Percentiles rank a stretch among this genome's conserved stretches.
phyloP scores from a whole-genome alignment of 1,140 invertebrate genomes.

The Diabrotica undecimpunctata region DNA sequence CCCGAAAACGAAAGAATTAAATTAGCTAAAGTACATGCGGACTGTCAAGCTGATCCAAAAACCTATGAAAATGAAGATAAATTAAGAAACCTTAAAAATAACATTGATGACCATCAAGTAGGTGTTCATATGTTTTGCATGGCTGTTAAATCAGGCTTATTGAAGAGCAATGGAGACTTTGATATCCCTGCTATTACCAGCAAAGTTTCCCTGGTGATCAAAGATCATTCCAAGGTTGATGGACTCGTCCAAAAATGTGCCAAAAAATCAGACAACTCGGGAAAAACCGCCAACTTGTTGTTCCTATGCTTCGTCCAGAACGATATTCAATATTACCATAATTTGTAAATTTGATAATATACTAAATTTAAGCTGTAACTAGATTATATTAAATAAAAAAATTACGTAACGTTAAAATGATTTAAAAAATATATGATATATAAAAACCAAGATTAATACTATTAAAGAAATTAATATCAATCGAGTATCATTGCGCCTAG shows the following conservation, averaged over 20 bases:
- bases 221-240: slow-evolving; percentile 1
- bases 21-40: neutral
- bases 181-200: neutral
- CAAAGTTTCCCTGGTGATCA: neutral
- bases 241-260: slow-evolving; percentile 5
- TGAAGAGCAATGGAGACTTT: neutral
- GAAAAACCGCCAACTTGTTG: neutral
- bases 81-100: neutral
- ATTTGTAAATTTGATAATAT: neutral
- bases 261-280: neutral
- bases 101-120: neutral
- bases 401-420: too few relatives aligned
- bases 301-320: slow-evolving; percentile 5
- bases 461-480: too few relatives aligned
- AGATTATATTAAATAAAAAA: too few relatives aligned
- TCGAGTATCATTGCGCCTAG: too few relatives aligned
- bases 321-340: slow-evolving; percentile 6
- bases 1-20: neutral
- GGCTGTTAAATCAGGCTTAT: neutral
- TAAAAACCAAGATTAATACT: too few relatives aligned
- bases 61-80: slow-evolving; percentile 4
- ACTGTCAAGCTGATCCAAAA: slow-evolving; percentile 6
- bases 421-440: too few relatives aligned
- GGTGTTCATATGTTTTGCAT: slow-evolving; percentile 12
- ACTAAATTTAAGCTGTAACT: too few relatives aligned